Evolutionary conservation across 2,113 vertebrate genomes (phyloP).

Genomic region (Hemiprocne comata): DNA sequence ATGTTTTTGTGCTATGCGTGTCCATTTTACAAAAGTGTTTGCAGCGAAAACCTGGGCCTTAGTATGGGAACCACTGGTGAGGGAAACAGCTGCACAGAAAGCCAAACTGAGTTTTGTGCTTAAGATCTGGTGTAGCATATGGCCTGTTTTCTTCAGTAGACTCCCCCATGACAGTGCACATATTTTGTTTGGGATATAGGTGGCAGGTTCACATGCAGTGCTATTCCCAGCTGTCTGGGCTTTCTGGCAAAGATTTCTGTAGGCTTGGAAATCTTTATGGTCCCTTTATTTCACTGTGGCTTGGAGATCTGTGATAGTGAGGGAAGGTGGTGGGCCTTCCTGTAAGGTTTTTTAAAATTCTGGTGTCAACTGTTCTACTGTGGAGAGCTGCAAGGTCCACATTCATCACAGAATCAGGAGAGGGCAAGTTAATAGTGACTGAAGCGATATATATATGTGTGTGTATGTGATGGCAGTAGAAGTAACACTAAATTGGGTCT

Average conservation of each 20-base stretch:
- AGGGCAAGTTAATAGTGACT: neutral
- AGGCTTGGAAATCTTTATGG: neutral
- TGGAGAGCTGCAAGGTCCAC: neutral
- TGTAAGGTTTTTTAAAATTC: neutral
- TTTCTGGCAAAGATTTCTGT: neutral
- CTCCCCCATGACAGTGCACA: accelerated
- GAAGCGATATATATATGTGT: neutral
- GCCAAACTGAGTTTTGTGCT: neutral
- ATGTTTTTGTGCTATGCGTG: neutral
- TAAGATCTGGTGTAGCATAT: neutral
- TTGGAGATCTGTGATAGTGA: neutral
- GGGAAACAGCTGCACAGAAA: neutral
- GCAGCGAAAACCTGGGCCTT: neutral
- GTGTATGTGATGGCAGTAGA: neutral
- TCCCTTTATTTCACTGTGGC: neutral
- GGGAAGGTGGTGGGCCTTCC: neutral
- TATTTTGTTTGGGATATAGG: neutral
- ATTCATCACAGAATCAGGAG: neutral
- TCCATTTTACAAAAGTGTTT: accelerated
- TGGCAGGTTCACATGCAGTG: neutral
- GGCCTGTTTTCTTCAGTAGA: neutral
- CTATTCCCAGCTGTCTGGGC: neutral
- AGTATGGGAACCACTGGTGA: accelerated
- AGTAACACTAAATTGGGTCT: neutral
- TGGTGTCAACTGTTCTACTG: neutral